Conservation (phyloP, 1,140 invertebrate species). For the Ceratitis capitata region DNA sequence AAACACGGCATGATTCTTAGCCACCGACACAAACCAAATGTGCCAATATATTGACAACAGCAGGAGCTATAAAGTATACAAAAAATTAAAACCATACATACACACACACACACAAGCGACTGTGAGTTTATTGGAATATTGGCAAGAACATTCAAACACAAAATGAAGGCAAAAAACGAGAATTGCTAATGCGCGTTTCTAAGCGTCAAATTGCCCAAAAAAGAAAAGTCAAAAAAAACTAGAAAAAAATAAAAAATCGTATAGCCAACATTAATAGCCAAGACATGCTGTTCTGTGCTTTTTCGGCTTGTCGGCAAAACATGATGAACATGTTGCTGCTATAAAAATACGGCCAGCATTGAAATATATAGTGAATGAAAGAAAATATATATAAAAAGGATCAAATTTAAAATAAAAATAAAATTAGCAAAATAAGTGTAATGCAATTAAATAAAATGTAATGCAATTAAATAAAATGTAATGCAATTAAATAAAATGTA, state of each 20-base stretch:
- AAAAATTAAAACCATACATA: background rate
- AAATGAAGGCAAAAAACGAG: background rate
- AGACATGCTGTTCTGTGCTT: background rate
- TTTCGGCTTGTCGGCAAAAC: background rate
- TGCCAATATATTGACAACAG: background rate
- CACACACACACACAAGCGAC: background rate
- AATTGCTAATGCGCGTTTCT: background rate
- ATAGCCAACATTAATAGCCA: slow-evolving; percentile 15
- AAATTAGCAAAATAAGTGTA: no score
- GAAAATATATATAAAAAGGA: no score
- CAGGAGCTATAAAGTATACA: background rate
- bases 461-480: no score
- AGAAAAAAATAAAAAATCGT: background rate
- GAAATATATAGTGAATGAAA: no score
- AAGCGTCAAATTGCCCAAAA: slow-evolving; percentile 8
- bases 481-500: no score
- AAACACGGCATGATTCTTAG: background rate
- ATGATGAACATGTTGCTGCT: slow-evolving; percentile 37
- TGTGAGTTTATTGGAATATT: background rate
- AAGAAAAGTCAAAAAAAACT: background rate
- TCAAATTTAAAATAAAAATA: no score
- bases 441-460: no score
- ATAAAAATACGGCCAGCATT: slow-evolving; percentile 23
- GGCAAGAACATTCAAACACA: no score
- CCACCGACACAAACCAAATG: background rate